Evolutionary conservation across 1,140 invertebrate species (phyloP).

Genomic region (Heliconius hermathena): DNA sequence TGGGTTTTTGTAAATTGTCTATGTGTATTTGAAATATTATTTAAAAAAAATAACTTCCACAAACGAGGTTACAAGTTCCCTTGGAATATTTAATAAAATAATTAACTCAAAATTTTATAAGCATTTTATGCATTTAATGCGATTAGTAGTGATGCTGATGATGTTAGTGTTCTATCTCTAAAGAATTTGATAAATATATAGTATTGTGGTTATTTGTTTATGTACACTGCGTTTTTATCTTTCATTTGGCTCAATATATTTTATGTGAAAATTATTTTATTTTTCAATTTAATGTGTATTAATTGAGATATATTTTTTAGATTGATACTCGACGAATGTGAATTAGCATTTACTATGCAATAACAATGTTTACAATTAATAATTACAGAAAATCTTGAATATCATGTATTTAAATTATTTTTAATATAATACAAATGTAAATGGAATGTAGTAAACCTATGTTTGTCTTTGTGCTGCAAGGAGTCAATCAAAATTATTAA

Average conservation of each 20-base stretch:
- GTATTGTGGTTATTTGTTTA: background rate
- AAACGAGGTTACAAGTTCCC: conserved; percentile 39
- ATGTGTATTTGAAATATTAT: too few species aligned
- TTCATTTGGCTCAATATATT: background rate
- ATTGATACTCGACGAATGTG: too few species aligned
- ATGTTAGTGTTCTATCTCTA: background rate
- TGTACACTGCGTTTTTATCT: background rate
- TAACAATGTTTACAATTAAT: background rate
- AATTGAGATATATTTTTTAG: background rate
- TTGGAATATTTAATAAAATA: background rate
- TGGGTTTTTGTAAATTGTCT: too few species aligned
- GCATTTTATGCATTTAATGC: conserved; percentile 7
- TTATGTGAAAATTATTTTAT: background rate
- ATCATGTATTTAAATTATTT: background rate
- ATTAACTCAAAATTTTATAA: background rate
- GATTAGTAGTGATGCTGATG: background rate
- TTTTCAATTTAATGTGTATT: background rate
- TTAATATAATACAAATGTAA: background rate
- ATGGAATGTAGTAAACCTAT: too few species aligned
- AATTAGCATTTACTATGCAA: too few species aligned
- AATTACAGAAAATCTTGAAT: background rate
- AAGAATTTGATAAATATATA: conserved; percentile 3
- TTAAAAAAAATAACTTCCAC: conserved; percentile 16
- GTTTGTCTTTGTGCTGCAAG: background rate
- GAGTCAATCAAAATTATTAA: background rate